These are phyloP conservation scores for Pristis pectinata DNA, from an alignment of 2,797 vertebrate genomes.

Conservation along the genomic window DNA sequence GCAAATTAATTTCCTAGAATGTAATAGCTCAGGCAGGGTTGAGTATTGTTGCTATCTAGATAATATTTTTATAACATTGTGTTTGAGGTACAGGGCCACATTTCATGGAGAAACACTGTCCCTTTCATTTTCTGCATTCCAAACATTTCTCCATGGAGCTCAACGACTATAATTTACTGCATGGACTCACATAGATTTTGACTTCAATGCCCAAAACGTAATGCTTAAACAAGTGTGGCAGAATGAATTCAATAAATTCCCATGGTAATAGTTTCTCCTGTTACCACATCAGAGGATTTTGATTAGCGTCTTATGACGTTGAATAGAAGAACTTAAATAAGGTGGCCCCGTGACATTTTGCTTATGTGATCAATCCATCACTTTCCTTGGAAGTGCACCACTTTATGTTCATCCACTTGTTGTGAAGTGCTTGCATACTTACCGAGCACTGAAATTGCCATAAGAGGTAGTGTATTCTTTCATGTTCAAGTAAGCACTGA, in stretches of 20 bases:
- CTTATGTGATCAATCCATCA: neutral
- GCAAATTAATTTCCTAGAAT: slow-evolving; percentile 6
- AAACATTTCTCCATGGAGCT: neutral
- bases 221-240: neutral
- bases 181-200: slow-evolving; percentile 26
- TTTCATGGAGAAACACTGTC: neutral
- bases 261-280: neutral
- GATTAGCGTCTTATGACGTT: neutral
- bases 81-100: neutral
- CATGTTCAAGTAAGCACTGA: neutral
- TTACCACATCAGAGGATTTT: neutral
- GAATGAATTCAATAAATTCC: neutral
- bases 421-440: neutral
- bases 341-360: neutral
- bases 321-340: no score
- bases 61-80: neutral
- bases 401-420: neutral
- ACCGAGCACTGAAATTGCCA: neutral
- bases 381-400: neutral
- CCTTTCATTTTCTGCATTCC: neutral
- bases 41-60: neutral
- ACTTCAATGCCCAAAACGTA: neutral
- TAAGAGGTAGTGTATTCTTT: neutral
- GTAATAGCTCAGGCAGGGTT: neutral
- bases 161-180: neutral